These are phyloP conservation scores for Solenodon paradoxus DNA, from an alignment of 2,113 vertebrate species.

Conservation along the genomic window DNA sequence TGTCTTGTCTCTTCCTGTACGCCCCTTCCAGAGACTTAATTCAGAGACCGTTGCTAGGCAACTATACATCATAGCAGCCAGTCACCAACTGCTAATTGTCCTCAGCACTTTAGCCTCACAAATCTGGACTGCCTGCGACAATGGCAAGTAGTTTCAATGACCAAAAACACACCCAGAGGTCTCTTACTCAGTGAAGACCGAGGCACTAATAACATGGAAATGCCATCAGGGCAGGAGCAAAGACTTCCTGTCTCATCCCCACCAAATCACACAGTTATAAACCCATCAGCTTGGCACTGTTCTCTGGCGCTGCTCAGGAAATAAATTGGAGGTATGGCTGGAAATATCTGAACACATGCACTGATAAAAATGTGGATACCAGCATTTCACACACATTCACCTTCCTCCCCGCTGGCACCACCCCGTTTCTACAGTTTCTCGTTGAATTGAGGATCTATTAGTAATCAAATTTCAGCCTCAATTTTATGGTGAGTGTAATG, in stretches of 20 bases:
- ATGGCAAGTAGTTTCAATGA: slow-evolving; percentile 35
- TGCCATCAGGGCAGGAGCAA: background rate
- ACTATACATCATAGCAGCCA: slow-evolving; percentile 76
- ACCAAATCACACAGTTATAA: background rate
- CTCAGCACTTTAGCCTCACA: slow-evolving; percentile 78
- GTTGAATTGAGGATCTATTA: slow-evolving; percentile 77
- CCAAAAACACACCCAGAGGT: slow-evolving; percentile 55
- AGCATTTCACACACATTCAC: background rate
- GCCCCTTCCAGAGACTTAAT: slow-evolving; percentile 80
- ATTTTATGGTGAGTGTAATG: slow-evolving; percentile 88
- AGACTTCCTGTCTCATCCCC: background rate
- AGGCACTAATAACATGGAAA: background rate
- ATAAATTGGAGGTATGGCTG: background rate
- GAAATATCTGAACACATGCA: background rate
- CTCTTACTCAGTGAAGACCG: slow-evolving; percentile 11
- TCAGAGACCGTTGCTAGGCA: slow-evolving; percentile 83
- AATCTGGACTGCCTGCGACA: slow-evolving; percentile 66
- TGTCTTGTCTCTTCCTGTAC: slow-evolving; percentile 80
- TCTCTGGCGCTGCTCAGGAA: background rate
- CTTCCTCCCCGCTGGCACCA: background rate
- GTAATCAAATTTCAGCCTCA: slow-evolving; percentile 88
- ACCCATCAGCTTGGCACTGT: background rate
- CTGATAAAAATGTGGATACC: background rate
- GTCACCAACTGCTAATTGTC: slow-evolving; percentile 78
- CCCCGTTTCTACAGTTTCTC: slow-evolving; percentile 17